Evolutionary conservation across 2,113 vertebrate species (phyloP), one percentile per base, ranked within the genome.

Genomic region (Oryzias woworae): DNA sequence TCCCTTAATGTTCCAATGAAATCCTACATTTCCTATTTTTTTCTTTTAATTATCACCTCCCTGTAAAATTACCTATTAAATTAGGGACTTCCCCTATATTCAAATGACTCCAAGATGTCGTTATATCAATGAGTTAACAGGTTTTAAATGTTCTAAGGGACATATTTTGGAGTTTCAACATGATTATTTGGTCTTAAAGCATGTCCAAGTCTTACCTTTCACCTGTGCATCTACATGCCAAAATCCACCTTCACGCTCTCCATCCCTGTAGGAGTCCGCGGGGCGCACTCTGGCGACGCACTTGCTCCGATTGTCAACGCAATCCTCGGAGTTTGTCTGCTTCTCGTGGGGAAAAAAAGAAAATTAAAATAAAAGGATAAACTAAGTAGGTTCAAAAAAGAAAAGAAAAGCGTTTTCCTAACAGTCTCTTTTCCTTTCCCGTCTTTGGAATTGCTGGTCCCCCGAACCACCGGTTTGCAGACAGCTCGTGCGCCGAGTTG

Each of bases 171-270:
- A 36, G n/a, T 50, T 4, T 5, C 14, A 41, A 61, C 22, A 14
- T 8, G 15, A 0, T 18, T 7, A 14, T 31, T 17, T 6, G 24
- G 4, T 24, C 4, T 59, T 47, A 14, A 12, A 36, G 22, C 26
- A 17, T 14, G 62, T 18, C 13, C 4, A 57, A 50, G n/a, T 58
- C 88, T 88, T 89, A 90, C 88, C 87, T 88, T 80, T 64, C 53
- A 85, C 83, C 84, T 83, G 87, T 71, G 80, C 62, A 66, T 81
- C 75, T 71, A 71, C 71, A 77, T 78, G 62, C 73, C 78, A 76
- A 73, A 78, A 87, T 90, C 85, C 87, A 80, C 74, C 78, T 71
- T 77, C 66, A 66, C 69, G 73, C 56, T 75, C 81, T 68, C 73
- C 81, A 82, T 88, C 82, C 67, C 81, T 69, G 69, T 45, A 59